These are phyloP conservation scores for Arctopsyche grandis DNA, from an alignment of 1,140 invertebrate genomes.

Conservation along the genomic window DNA sequence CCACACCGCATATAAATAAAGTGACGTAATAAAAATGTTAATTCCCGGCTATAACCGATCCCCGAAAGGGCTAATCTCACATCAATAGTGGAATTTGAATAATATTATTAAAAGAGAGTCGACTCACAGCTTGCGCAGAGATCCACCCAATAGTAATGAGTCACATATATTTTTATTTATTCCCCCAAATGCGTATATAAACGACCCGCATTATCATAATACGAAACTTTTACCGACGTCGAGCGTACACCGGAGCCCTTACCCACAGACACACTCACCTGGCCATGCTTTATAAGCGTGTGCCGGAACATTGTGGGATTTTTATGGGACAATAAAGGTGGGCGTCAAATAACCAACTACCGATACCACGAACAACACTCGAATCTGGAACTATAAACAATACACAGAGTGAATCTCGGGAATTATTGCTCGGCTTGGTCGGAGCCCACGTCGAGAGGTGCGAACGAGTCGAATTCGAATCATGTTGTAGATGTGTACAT, in stretches of 20 bases:
- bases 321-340: conserved; percentile 35
- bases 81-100: too few species aligned
- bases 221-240: conserved; percentile 11
- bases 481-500: not conserved
- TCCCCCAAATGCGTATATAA: conserved; percentile 25
- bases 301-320: conserved; percentile 36
- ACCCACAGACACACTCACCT: too few species aligned
- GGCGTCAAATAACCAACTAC: conserved; percentile 39
- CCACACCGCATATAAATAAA: too few species aligned
- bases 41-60: too few species aligned
- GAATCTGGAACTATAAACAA: conserved; percentile 47
- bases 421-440: conserved; percentile 41
- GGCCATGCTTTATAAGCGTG: not conserved
- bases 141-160: too few species aligned
- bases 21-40: too few species aligned
- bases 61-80: too few species aligned
- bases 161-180: not conserved
- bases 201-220: conserved; percentile 30
- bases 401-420: conserved; percentile 24
- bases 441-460: conserved; percentile 37
- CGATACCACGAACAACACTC: not conserved
- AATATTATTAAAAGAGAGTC: too few species aligned
- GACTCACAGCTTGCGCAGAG: too few species aligned
- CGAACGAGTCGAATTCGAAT: not conserved
- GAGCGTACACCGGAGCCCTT: not conserved